Base-by-base conservation (phyloP, 2,888 invertebrate genomes). In the Cephalotes varians region DNA sequence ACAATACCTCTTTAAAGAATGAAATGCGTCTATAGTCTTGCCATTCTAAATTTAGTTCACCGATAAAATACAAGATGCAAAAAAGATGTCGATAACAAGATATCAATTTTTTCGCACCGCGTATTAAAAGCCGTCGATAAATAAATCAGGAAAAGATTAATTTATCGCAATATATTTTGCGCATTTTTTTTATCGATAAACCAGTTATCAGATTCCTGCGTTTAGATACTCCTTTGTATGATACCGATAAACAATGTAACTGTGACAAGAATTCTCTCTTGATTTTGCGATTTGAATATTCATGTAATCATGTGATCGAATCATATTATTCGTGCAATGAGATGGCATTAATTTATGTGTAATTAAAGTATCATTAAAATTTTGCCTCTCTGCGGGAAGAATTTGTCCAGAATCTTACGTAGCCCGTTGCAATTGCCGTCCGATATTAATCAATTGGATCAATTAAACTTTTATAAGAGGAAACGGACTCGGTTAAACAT, bases 401-500 rank as follows among this genome's bases (percentile, higher is more conserved):
- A 76, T 76, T 54, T 44, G 40, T 25, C 37, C 12, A 6, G 7
- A 44, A 56, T 4, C 37, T 56, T 28, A 25, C n/a, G 18, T 56
- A 44, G 25, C n/a, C 7, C 40, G 3, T 25, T 21, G 28, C 67
- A 37, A 12, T 34, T 25, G 37, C n/a, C 67, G 18, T 56, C 12
- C 31, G 15, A 71, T 44, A 56, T 77, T 56, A 71, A 77, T 77
- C 72, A 77, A 77, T 77, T 71, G 18, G 12, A 56, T 71, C 77
- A 77, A 77, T 71, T 77, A 77, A 77, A 71, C 56, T 77, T 77
- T 77, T 71, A 44, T 71, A 47, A 56, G 44, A 77, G 49, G 4
- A 5, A 25, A 28, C 49, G 18, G 56, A 71, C 44, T 71, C 21
- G 44, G 54, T 40, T 64, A 44, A 56, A 77, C 34, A 21, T 40